A percentile compares a stretch with the other conserved stretches of the same genome.
Conservation (phyloP, 2,888 invertebrate genomes). For the Agriopis leucophaearia region DNA sequence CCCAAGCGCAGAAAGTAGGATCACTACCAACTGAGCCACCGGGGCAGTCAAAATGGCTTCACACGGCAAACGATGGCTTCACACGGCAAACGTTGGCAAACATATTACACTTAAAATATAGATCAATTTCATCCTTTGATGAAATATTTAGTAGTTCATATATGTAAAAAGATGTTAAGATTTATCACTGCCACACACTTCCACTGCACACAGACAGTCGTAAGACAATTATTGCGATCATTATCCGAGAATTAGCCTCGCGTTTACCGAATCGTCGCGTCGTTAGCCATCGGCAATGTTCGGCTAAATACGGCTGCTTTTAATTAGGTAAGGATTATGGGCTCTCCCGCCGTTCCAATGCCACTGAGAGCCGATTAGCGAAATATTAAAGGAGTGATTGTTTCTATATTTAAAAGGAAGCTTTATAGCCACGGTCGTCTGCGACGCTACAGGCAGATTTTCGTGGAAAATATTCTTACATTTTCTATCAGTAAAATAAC, state of each 20-base stretch:
- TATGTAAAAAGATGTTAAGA: not conserved
- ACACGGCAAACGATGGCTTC: no score
- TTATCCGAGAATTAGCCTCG: constrained; percentile 69
- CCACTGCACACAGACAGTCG: constrained; percentile 41
- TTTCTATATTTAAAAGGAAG: constrained; percentile 20
- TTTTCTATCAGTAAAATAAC: no score
- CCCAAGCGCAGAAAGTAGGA: no score
- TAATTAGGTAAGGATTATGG: constrained; percentile 41
- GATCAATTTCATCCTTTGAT: no score
- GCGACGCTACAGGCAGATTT: not conserved
- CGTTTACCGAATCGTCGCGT: constrained; percentile 64
- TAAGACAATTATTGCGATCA: constrained; percentile 69
- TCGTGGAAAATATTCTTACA: not conserved
- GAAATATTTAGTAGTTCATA: no score
- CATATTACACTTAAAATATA: no score
- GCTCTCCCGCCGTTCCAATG: constrained; percentile 26
- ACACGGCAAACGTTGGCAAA: no score
- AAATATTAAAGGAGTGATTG: constrained; percentile 34
- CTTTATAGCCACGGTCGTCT: not conserved
- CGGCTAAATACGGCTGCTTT: constrained; percentile 44
- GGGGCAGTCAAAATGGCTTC: no score
- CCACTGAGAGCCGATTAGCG: constrained; percentile 29
- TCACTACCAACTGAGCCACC: no score
- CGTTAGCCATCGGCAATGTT: constrained; percentile 53
- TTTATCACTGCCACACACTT: constrained; percentile 16